phyloP scores from a whole-genome alignment of 2,113 vertebrate species.

The Centropristis striata region DNA sequence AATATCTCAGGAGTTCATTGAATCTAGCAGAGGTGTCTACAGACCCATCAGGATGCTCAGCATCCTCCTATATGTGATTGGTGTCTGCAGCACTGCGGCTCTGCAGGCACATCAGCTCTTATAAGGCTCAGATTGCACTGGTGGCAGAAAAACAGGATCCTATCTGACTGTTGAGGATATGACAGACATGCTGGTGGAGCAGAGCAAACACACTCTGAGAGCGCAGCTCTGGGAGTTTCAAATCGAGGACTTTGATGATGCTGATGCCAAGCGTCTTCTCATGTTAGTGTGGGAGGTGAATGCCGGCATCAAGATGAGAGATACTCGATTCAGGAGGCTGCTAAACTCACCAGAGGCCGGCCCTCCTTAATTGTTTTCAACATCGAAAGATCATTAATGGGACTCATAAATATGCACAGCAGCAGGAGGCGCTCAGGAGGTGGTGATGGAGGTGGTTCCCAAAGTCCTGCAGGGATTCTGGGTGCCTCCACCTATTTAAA shows the following conservation, averaged over 20 bases:
- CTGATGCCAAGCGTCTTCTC: conserved; percentile 3
- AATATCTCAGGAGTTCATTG: neutral
- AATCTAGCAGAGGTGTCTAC: conserved; percentile 14
- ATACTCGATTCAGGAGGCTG: conserved; percentile 3
- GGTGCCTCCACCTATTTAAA: neutral
- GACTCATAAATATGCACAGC: conserved; percentile 2
- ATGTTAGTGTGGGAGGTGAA: conserved; percentile 12
- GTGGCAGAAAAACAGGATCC: conserved; percentile 16
- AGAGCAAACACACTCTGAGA: conserved; percentile 7
- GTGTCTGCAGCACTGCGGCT: neutral
- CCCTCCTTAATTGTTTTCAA: conserved; percentile 5
- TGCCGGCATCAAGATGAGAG: conserved; percentile 20
- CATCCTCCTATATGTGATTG: neutral
- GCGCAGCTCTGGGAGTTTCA: conserved; percentile 28
- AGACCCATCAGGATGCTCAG: conserved; percentile 10
- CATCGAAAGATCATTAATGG: conserved; percentile 4
- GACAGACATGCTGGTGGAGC: conserved; percentile 33
- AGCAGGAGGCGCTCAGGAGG: neutral
- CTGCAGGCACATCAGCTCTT: conserved; percentile 20
- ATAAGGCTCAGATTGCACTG: conserved; percentile 8
- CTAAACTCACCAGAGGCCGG: neutral
- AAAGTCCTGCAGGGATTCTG: neutral
- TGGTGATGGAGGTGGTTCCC: neutral
- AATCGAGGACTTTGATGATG: conserved; percentile 15
- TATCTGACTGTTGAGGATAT: conserved; percentile 28